Evolutionary conservation across 2,113 vertebrate species (phyloP).

Genomic region (Amblyopsis rosae): DNA sequence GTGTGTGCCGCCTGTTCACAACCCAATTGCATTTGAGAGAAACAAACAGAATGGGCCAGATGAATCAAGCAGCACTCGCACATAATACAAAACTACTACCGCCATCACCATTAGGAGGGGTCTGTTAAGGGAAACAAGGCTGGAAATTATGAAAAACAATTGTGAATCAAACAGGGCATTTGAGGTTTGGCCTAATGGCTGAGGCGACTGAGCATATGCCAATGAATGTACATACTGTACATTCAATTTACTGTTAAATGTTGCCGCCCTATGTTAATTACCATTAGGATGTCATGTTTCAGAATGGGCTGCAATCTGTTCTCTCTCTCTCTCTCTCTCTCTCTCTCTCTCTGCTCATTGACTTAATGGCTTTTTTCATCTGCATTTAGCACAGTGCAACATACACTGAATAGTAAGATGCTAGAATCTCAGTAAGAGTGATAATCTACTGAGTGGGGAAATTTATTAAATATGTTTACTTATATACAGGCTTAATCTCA

Average conservation of each 20-base stretch:
- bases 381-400: conserved; percentile 61
- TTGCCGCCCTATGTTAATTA: conserved; percentile 71
- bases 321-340: conserved; percentile 64
- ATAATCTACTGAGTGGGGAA: conserved; percentile 2
- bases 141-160: conserved; percentile 31
- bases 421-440: conserved; percentile 35
- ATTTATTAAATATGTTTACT: background rate
- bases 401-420: conserved; percentile 65
- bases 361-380: conserved; percentile 70
- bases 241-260: conserved; percentile 66
- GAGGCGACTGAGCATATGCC: background rate
- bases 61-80: conserved; percentile 24
- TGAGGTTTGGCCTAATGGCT: conserved; percentile 8
- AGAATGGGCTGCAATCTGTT: conserved; percentile 74
- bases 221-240: conserved; percentile 38
- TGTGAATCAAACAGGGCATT: conserved; percentile 28
- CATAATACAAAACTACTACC: conserved; percentile 26
- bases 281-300: conserved; percentile 79
- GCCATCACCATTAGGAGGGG: conserved; percentile 20
- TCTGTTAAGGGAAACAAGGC: conserved; percentile 31
- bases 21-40: conserved; percentile 50
- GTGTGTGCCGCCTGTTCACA: conserved; percentile 50
- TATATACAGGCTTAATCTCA: too few species aligned
- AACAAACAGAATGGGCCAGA: conserved; percentile 25
- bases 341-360: conserved; percentile 36